Conservation (phyloP, 2,888 invertebrate species). For the Dysmachus trigonus region DNA sequence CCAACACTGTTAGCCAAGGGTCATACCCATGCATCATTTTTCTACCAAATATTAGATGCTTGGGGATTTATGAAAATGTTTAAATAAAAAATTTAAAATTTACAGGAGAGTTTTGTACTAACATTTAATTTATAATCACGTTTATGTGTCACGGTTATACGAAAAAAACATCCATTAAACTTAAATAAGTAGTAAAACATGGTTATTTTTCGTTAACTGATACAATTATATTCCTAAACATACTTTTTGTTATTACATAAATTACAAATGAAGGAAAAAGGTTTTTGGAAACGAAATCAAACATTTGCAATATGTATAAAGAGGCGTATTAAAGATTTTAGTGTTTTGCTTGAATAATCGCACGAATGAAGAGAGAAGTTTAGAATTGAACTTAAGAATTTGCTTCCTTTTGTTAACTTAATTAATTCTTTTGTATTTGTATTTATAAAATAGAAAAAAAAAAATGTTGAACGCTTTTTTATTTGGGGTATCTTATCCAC, state of each 20-base stretch:
- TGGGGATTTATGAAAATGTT: not conserved
- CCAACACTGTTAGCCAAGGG: not conserved
- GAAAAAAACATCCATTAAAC: not conserved
- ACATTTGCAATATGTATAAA: no score
- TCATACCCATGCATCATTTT: not conserved
- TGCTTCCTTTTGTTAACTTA: not conserved
- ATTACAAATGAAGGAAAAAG: not conserved
- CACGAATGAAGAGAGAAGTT: not conserved
- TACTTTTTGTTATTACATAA: not conserved
- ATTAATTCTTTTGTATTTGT: not conserved
- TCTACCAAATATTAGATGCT: not conserved
- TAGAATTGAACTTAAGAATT: not conserved
- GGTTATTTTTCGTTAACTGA: not conserved
- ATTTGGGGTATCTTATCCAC: no score
- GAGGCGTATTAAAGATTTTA: not conserved
- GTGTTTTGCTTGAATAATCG: not conserved
- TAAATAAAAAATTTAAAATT: not conserved
- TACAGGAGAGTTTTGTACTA: not conserved
- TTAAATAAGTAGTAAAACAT: not conserved
- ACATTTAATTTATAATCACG: not conserved
- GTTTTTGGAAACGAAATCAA: not conserved
- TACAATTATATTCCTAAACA: not conserved
- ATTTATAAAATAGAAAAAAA: not conserved
- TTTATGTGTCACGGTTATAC: not conserved
- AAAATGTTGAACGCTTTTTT: no score